Percentiles rank a stretch among this genome's conserved stretches.
Evolutionary conservation across 2,797 vertebrate genomes (phyloP).

Genomic region (Alosa sapidissima): DNA sequence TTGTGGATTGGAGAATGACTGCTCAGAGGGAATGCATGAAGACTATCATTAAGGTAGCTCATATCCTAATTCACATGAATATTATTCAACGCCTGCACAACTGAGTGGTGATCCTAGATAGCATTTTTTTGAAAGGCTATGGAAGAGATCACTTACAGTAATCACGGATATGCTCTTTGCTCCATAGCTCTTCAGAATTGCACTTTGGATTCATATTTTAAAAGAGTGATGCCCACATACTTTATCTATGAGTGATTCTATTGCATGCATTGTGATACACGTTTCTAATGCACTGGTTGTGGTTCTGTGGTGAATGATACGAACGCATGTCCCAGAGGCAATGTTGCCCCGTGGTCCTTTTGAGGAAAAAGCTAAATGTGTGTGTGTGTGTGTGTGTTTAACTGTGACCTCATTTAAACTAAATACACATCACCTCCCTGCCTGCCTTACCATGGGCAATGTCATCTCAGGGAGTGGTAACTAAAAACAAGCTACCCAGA

Average conservation of each 20-base stretch:
- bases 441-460: conserved; percentile 52
- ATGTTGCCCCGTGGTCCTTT: neutral
- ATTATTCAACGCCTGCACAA: neutral
- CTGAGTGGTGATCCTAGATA: neutral
- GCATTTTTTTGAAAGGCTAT: neutral
- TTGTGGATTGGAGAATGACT: neutral
- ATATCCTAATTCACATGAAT: neutral
- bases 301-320: neutral
- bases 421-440: conserved; percentile 31
- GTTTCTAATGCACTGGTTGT: neutral
- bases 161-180: neutral
- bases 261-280: neutral
- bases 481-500: conserved; percentile 25
- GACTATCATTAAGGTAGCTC: neutral
- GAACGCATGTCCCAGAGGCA: neutral
- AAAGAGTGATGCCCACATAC: neutral
- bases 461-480: conserved; percentile 46
- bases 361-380: neutral
- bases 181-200: neutral
- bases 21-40: neutral
- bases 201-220: neutral
- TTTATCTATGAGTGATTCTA: neutral
- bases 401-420: conserved; percentile 47
- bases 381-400: conserved; percentile 35
- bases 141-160: neutral